Conservation (phyloP, 2,888 invertebrate genomes). For the Apodemia duryi region DNA sequence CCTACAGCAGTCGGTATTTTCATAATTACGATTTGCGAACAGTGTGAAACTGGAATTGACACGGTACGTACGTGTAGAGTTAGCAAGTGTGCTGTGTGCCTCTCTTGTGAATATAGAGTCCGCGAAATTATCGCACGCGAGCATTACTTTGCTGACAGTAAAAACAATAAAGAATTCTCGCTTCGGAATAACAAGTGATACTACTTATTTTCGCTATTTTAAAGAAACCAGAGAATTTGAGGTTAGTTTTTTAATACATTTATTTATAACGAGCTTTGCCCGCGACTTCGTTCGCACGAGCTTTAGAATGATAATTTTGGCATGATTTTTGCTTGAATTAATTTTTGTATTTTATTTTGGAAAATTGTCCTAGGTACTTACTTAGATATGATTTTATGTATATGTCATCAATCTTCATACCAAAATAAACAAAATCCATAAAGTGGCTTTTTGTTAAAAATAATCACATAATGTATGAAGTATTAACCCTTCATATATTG, state of each 20-base stretch:
- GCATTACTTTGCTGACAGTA: neutral
- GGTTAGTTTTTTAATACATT: neutral
- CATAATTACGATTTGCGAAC: conserved; percentile 15
- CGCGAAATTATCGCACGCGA: conserved; percentile 8
- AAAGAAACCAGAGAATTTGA: neutral
- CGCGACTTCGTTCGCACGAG: neutral
- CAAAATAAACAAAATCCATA: no score
- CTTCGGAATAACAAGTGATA: neutral
- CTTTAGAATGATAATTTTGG: no score
- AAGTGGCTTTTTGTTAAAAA: no score
- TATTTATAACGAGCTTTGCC: neutral
- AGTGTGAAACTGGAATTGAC: conserved; percentile 7
- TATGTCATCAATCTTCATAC: no score
- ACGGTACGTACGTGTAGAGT: conserved; percentile 11
- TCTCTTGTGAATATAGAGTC: conserved; percentile 7
- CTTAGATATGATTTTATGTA: no score
- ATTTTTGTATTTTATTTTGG: no score
- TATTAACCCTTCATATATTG: no score
- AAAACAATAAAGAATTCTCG: neutral
- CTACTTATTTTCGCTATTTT: neutral
- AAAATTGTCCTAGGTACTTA: no score
- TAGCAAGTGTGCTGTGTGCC: neutral
- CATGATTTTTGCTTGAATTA: no score
- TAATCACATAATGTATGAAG: no score
- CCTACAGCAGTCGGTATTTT: conserved; percentile 1